phyloP scores from a whole-genome alignment of 2,888 invertebrate genomes.

The Pseudococcus longispinus region DNA sequence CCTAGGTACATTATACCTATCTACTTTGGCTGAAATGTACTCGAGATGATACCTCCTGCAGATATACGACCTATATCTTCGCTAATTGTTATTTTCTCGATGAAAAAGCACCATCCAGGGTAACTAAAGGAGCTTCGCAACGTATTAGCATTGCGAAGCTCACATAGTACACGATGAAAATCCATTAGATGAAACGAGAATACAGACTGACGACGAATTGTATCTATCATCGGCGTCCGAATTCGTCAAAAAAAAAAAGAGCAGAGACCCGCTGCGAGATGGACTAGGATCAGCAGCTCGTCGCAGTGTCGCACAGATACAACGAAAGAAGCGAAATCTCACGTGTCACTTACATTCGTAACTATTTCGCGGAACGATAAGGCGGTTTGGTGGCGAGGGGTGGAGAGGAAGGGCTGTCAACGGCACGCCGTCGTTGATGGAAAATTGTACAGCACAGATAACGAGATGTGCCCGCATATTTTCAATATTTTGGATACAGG shows the following conservation, averaged over 20 bases:
- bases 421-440: constrained; percentile 15
- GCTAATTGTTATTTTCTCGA: not conserved
- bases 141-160: not conserved
- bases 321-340: not conserved
- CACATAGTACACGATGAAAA: not conserved
- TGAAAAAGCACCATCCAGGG: not conserved
- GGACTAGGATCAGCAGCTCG: not conserved
- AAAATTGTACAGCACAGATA: constrained; percentile 2
- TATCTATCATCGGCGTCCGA: not conserved
- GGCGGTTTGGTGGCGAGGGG: not conserved
- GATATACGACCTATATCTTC: not conserved
- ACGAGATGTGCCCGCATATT: constrained; percentile 34
- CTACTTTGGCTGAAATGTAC: not conserved
- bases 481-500: constrained; percentile 9
- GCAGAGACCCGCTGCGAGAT: not conserved
- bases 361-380: not conserved
- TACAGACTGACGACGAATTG: not conserved
- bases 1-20: no score
- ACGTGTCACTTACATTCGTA: constrained; percentile 45
- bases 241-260: not conserved
- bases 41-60: not conserved
- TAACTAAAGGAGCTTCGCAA: not conserved
- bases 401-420: not conserved
- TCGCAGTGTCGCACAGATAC: no score
- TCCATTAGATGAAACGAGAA: not conserved